These are phyloP conservation scores for Pegoplata infirma DNA, from an alignment of 2,888 invertebrate species.

Conservation along the genomic window DNA sequence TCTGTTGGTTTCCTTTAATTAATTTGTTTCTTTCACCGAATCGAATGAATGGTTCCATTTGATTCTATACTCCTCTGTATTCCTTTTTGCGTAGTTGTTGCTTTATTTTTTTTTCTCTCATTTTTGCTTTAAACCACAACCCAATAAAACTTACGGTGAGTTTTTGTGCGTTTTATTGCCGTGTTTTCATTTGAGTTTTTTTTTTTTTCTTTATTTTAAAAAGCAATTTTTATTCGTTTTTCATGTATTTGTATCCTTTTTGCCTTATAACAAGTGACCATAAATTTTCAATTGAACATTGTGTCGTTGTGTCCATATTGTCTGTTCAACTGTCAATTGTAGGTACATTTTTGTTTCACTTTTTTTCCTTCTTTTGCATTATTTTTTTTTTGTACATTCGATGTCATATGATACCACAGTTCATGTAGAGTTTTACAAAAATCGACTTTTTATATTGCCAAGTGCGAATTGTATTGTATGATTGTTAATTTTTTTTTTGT, in stretches of 20 bases:
- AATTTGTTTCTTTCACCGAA: constrained; percentile 76
- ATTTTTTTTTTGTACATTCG: constrained; percentile 6
- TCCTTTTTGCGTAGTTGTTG: constrained; percentile 2
- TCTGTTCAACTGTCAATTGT: constrained; percentile 59
- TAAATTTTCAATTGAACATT: constrained; percentile 61
- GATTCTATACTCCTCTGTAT: constrained; percentile 35
- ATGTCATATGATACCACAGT: constrained; percentile 14
- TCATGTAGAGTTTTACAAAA: constrained; percentile 1
- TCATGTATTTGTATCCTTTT: constrained; percentile 21
- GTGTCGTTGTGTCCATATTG: constrained; percentile 55
- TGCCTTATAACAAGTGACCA: constrained; percentile 53
- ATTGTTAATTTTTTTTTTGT: not conserved
- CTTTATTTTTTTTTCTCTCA: not conserved
- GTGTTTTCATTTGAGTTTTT: constrained; percentile 24
- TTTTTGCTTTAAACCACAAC: constrained; percentile 17
- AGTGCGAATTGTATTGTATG: not conserved
- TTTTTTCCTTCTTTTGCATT: constrained; percentile 2
- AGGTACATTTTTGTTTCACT: constrained; percentile 44
- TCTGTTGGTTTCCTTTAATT: constrained; percentile 76
- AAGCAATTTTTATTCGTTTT: not conserved
- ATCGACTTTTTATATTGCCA: not conserved
- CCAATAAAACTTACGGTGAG: not conserved
- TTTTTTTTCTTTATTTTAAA: not conserved
- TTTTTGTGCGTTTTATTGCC: constrained; percentile 42
- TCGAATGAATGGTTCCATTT: constrained; percentile 67